Conservation (phyloP, 2,797 vertebrate genomes). For the Anisognathus igniventris region DNA sequence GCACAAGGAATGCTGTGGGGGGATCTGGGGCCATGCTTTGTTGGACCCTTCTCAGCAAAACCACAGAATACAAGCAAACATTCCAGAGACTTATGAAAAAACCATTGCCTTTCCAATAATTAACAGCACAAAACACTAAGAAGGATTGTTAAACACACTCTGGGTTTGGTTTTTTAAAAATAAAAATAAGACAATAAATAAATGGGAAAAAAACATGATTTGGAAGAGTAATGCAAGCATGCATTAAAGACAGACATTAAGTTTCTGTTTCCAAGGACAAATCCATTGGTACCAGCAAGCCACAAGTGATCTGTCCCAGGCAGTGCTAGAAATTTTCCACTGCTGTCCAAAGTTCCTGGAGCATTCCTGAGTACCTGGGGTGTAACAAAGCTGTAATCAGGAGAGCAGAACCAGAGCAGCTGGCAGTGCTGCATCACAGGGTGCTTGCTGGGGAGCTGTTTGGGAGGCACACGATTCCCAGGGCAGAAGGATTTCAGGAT, state of each 20-base stretch:
- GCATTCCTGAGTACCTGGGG: neutral
- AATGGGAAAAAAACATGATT: neutral
- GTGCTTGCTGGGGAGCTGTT: neutral
- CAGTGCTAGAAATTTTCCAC: neutral
- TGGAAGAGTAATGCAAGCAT: neutral
- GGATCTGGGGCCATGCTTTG: neutral
- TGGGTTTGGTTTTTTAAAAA: accelerated
- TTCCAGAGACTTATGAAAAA: neutral
- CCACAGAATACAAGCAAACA: neutral
- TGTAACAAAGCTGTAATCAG: neutral
- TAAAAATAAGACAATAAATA: neutral
- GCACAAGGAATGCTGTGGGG: neutral
- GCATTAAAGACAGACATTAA: neutral
- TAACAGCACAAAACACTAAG: neutral
- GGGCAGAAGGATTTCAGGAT: neutral
- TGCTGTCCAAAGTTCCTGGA: neutral
- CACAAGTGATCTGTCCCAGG: neutral
- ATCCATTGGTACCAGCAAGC: neutral
- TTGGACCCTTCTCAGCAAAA: neutral
- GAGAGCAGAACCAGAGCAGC: neutral
- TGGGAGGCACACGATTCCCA: neutral
- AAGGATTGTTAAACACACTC: neutral
- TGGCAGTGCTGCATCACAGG: neutral
- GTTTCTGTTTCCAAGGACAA: neutral
- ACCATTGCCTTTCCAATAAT: neutral